These are phyloP conservation scores for Phragmatobia fuliginosa DNA, from an alignment of 2,888 invertebrate genomes.

Conservation along the genomic window DNA sequence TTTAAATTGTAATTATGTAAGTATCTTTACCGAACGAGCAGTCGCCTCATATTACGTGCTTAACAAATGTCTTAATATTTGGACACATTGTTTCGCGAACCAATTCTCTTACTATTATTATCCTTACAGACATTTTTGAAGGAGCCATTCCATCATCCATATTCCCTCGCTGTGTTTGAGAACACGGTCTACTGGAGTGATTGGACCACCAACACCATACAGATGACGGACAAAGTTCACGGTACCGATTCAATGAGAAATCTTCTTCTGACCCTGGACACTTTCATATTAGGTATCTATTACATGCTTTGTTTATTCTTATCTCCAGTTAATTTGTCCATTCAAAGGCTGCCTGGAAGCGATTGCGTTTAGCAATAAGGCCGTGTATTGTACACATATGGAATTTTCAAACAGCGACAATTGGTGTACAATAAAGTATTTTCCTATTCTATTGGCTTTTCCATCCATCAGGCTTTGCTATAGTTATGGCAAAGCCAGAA, in stretches of 20 bases:
- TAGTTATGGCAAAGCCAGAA: too few species aligned
- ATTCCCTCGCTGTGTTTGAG: conserved; percentile 94
- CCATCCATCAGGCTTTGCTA: neutral
- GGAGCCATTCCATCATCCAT: conserved; percentile 92
- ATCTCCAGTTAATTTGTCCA: too few species aligned
- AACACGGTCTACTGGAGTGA: conserved; percentile 96
- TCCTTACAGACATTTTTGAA: conserved; percentile 65
- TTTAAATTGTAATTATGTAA: neutral
- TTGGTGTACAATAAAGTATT: too few species aligned
- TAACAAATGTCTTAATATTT: neutral
- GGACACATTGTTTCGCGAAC: neutral
- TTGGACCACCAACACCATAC: conserved; percentile 91
- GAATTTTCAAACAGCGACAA: too few species aligned
- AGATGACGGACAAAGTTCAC: conserved; percentile 91
- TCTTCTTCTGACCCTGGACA: conserved; percentile 54
- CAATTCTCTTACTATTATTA: neutral
- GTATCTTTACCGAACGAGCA: neutral
- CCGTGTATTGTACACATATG: too few species aligned
- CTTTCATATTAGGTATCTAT: conserved; percentile 72
- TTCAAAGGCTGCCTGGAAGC: too few species aligned
- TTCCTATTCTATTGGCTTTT: too few species aligned
- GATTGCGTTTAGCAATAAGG: too few species aligned
- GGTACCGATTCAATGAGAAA: conserved; percentile 56
- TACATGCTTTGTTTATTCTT: too few species aligned
- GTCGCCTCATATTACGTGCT: neutral